phyloP scores from a whole-genome alignment of 2,888 invertebrate species.

The Mamestra brassicae region DNA sequence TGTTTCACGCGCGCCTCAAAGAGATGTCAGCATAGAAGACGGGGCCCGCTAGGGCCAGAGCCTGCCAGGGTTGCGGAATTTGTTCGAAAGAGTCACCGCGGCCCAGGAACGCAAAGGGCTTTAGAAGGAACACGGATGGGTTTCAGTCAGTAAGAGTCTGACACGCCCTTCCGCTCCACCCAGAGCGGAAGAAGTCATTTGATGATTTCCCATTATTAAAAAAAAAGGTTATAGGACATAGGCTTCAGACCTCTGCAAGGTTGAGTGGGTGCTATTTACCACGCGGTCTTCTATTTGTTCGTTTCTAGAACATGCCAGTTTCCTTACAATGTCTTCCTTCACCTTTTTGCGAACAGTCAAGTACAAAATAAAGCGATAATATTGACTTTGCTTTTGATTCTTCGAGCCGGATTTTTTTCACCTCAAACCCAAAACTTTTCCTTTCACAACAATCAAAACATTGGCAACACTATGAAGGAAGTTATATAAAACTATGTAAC shows the following conservation, averaged over 20 bases:
- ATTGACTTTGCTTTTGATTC: background rate
- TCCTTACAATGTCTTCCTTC: background rate
- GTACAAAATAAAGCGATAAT: background rate
- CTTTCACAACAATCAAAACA: background rate
- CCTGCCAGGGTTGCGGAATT: too few relatives aligned
- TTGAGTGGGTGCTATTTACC: background rate
- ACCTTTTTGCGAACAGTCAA: background rate
- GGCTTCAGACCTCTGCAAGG: background rate
- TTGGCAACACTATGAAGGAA: conserved; percentile 15
- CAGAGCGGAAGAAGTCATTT: too few relatives aligned
- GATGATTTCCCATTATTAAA: too few relatives aligned
- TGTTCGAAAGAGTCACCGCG: too few relatives aligned
- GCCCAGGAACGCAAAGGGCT: too few relatives aligned
- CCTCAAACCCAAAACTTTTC: background rate
- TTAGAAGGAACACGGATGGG: too few relatives aligned
- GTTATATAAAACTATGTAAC: conserved; percentile 43
- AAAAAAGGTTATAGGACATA: too few relatives aligned
- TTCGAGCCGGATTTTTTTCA: background rate
- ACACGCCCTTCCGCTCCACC: too few relatives aligned
- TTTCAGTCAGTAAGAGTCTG: too few relatives aligned
- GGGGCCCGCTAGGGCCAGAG: too few relatives aligned
- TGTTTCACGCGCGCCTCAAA: too few relatives aligned
- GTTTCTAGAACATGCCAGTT: background rate
- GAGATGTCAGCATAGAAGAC: too few relatives aligned
- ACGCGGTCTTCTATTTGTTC: background rate